A percentile compares a stretch with the other conserved stretches of the same genome.
Conservation (phyloP, 2,888 invertebrate genomes). For the Pasiphila rectangulata region DNA sequence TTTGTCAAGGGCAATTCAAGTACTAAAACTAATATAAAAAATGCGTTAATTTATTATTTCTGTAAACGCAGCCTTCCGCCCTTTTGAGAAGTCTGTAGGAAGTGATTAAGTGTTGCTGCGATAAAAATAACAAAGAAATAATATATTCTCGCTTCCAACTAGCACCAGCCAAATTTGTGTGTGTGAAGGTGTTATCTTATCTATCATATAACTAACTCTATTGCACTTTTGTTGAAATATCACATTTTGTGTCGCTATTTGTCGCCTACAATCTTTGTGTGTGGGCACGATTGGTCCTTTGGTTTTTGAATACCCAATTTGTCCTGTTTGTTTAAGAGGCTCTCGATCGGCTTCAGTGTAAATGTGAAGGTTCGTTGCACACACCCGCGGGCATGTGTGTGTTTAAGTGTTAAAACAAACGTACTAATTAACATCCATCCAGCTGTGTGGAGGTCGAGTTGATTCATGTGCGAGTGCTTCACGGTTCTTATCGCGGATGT, state of each 20-base stretch:
- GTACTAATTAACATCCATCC: constrained; percentile 76
- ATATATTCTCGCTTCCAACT: constrained; percentile 64
- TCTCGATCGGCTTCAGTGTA: constrained; percentile 50
- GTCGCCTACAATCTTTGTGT: constrained; percentile 29
- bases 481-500: constrained; percentile 60
- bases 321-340: constrained; percentile 43
- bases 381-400: constrained; percentile 40
- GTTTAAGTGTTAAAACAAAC: constrained; percentile 68
- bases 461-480: constrained; percentile 55
- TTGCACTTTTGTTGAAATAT: constrained; percentile 35
- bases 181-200: constrained; percentile 56
- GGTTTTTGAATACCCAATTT: constrained; percentile 37
- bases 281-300: constrained; percentile 27
- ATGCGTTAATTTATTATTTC: constrained; percentile 72
- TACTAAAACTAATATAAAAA: constrained; percentile 53
- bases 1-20: constrained; percentile 59
- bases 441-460: constrained; percentile 67
- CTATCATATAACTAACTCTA: too few relatives aligned
- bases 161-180: constrained; percentile 51
- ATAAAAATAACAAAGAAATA: constrained; percentile 67
- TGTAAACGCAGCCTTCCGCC: constrained; percentile 75
- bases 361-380: constrained; percentile 52
- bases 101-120: constrained; percentile 70
- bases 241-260: constrained; percentile 29
- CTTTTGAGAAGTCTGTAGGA: constrained; percentile 69